Base-by-base conservation (phyloP, 2,113 vertebrate genomes). In the Acanthisitta chloris region DNA sequence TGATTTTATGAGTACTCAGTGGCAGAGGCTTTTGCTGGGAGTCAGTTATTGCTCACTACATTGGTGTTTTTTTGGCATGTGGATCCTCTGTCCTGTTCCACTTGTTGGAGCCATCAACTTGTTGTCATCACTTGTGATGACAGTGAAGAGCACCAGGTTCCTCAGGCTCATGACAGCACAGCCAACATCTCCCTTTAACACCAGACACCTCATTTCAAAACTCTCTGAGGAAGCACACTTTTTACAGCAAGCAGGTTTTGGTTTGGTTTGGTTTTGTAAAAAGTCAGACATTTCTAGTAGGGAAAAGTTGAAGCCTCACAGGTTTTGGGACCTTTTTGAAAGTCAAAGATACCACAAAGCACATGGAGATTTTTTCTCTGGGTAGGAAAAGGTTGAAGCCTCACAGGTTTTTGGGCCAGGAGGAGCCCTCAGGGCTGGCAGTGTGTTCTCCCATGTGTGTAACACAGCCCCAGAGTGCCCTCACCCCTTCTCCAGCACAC, bases 31-130 rank as follows among this genome's bases (percentile, higher is more conserved):
- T 46, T 65, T 71, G 28, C 52, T 45, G 3, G 3, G 1, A 25
- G 36, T 38, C 14, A 12, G 64, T 66, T 84, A 7, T 13, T 61
- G 45, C 58, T 52, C n/a, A 1, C 4, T 40, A 20, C 0, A 0
- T 18, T 2, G 26, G 24, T 31, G 58, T 12, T 31, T 77, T 10
- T 57, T 1, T 1, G 8, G 17, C 17, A 31, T 3, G 0, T 6
- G 14, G 54, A 52, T 45, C 81, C 45, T 52, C 25, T 34, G 36
- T 26, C 38, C 58, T 2, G 8, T 54, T 15, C 5, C 9, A 5
- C 51, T 42, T 4, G 0, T 61, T 74, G 4, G 59, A 29, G 88
- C 42, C 1, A 18, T 34, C n/a, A n/a, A n/a, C n/a, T n/a, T n/a
- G n/a, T n/a, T n/a, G n/a, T n/a, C n/a, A n/a, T n/a, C n/a, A n/a